phyloP scores from a whole-genome alignment of 1,140 invertebrate genomes.

The Geopemphigus sp. region DNA sequence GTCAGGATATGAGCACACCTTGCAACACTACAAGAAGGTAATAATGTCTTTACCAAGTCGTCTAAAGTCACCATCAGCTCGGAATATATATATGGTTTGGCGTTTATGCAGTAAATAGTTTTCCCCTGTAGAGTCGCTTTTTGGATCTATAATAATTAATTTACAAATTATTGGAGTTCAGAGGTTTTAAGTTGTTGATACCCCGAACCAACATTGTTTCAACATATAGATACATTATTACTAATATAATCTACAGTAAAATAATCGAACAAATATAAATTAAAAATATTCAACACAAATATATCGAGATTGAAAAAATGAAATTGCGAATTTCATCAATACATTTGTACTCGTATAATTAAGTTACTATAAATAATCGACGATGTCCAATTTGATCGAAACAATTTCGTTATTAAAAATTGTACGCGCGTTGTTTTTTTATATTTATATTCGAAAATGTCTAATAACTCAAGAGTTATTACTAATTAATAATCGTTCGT shows the following conservation, averaged over 20 bases:
- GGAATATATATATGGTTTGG: slow-evolving; percentile 76
- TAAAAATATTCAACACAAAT: too few species aligned
- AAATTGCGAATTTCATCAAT: too few species aligned
- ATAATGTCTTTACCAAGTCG: slow-evolving; percentile 56
- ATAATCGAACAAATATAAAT: too few species aligned
- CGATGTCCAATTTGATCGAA: too few species aligned
- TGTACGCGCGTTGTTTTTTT: not conserved
- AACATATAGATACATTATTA: not conserved
- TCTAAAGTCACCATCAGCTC: slow-evolving; percentile 79
- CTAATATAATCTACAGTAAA: not conserved
- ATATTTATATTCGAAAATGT: not conserved
- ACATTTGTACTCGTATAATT: too few species aligned
- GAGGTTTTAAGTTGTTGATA: too few species aligned
- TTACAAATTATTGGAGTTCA: too few species aligned
- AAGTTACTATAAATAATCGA: too few species aligned
- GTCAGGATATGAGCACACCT: not conserved
- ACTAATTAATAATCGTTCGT: not conserved
- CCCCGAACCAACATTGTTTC: too few species aligned
- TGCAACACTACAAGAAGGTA: not conserved
- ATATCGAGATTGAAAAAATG: too few species aligned
- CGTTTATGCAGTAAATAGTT: slow-evolving; percentile 80
- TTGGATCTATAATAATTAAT: slow-evolving; percentile 62
- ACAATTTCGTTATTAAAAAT: too few species aligned
- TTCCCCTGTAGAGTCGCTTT: slow-evolving; percentile 71
- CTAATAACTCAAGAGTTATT: not conserved